A percentile compares a stretch with the other conserved stretches of the same genome.
phyloP scores from a whole-genome alignment of 1,140 invertebrate genomes.

The Aphelenchoides fujianensis region DNA sequence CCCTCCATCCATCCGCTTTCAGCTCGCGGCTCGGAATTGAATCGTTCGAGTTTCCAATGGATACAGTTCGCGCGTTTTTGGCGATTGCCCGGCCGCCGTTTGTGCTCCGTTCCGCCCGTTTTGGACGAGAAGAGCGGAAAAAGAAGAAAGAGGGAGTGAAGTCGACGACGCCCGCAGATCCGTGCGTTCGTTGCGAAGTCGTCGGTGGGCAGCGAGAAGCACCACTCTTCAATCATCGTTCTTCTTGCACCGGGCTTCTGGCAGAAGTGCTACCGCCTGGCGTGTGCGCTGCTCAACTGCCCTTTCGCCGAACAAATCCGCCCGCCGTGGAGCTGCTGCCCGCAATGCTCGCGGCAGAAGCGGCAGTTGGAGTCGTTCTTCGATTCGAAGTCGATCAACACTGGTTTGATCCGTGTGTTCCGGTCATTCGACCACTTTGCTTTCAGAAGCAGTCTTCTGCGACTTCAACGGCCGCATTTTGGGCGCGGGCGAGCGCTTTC shows the following conservation, averaged over 20 bases:
- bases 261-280: not conserved
- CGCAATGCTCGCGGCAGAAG: constrained; percentile 6
- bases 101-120: not conserved
- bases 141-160: not conserved
- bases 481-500: not conserved
- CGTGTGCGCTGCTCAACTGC: constrained; percentile 13
- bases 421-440: not conserved
- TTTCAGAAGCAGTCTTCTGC: not conserved
- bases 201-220: not conserved
- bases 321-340: not conserved
- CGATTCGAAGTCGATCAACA: not conserved
- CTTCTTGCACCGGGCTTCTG: not conserved
- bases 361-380: not conserved
- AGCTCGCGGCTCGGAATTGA: too few species aligned
- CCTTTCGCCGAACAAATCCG: not conserved
- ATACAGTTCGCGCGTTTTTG: too few species aligned
- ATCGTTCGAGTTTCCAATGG: too few species aligned
- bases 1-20: too few species aligned
- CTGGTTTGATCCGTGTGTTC: not conserved
- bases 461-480: constrained; percentile 4
- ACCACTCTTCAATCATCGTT: not conserved
- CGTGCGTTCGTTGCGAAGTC: constrained; percentile 16
- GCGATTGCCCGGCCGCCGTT: too few species aligned
- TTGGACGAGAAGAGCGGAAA: too few species aligned
- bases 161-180: not conserved